Conservation (phyloP, 2,113 vertebrate species). For the Chloropsis hardwickii region DNA sequence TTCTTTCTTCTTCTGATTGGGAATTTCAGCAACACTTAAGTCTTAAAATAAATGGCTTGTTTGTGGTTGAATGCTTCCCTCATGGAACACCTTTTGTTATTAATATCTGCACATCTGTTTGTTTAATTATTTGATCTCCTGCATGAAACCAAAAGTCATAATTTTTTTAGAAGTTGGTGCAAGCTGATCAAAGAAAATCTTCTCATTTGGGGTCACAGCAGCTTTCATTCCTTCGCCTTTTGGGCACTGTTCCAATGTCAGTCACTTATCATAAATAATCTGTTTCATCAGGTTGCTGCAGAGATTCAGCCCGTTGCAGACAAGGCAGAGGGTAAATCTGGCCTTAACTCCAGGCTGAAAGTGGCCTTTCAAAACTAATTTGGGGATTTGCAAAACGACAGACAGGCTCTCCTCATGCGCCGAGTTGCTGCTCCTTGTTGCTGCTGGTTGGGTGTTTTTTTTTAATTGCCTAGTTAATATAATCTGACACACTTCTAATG, state of each 20-base stretch:
- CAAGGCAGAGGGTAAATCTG: slow-evolving; percentile 48
- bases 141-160: not conserved
- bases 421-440: slow-evolving; percentile 3
- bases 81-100: slow-evolving; percentile 39
- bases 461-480: slow-evolving; percentile 61
- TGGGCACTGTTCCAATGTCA: slow-evolving; percentile 38
- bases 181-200: slow-evolving; percentile 32
- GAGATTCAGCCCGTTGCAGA: slow-evolving; percentile 34
- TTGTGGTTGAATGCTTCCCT: slow-evolving; percentile 54
- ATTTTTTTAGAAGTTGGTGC: slow-evolving; percentile 10
- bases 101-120: slow-evolving; percentile 61
- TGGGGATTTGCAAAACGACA: slow-evolving; percentile 57
- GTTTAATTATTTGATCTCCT: slow-evolving; percentile 51
- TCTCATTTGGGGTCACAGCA: slow-evolving; percentile 33
- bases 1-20: slow-evolving; percentile 59
- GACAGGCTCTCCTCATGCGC: slow-evolving; percentile 25
- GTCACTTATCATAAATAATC: slow-evolving; percentile 69
- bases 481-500: slow-evolving; percentile 58
- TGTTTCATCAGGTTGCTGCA: slow-evolving; percentile 55
- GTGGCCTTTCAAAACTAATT: slow-evolving; percentile 69
- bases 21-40: slow-evolving; percentile 56
- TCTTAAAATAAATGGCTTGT: slow-evolving; percentile 69
- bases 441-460: slow-evolving; percentile 30
- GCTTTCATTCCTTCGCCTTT: slow-evolving; percentile 42
- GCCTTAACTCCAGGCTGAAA: slow-evolving; percentile 70